These are phyloP conservation scores for Sycophila sp. DNA, from an alignment of 1,140 invertebrate genomes.

Conservation along the genomic window DNA sequence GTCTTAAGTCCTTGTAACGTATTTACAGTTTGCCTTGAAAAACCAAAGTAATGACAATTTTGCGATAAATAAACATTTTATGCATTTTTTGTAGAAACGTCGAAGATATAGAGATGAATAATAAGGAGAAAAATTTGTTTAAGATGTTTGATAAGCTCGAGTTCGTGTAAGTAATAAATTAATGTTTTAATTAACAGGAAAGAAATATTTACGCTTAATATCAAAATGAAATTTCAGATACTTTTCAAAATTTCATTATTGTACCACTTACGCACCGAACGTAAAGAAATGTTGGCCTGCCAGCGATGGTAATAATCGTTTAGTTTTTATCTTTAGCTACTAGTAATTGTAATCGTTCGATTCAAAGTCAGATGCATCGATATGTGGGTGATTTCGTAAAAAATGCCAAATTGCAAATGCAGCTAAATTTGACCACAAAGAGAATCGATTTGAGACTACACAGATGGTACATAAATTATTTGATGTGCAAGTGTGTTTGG, in stretches of 20 bases:
- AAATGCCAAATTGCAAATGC: too few relatives aligned
- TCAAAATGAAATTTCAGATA: constrained; percentile 67
- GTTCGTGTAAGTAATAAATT: constrained; percentile 60
- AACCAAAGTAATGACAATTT: too few relatives aligned
- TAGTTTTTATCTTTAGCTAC: neutral
- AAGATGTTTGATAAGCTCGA: constrained; percentile 65
- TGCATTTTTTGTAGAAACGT: constrained; percentile 60
- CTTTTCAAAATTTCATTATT: constrained; percentile 79
- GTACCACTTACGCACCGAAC: constrained; percentile 71
- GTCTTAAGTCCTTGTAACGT: constrained; percentile 59
- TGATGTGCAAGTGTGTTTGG: too few relatives aligned
- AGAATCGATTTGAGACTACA: too few relatives aligned
- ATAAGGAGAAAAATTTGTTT: constrained; percentile 69
- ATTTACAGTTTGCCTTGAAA: too few relatives aligned
- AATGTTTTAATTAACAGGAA: neutral
- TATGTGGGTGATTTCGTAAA: too few relatives aligned
- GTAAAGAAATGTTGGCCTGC: constrained; percentile 73
- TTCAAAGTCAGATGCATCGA: too few relatives aligned
- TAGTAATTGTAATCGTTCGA: neutral
- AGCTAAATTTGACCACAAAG: too few relatives aligned
- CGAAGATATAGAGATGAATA: constrained; percentile 69
- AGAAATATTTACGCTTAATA: neutral
- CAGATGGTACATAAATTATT: too few relatives aligned
- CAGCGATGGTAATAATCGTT: constrained; percentile 70
- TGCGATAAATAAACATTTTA: too few relatives aligned